Evolutionary conservation across 2,113 vertebrate genomes (phyloP).

Genomic region (Pluvialis apricaria): DNA sequence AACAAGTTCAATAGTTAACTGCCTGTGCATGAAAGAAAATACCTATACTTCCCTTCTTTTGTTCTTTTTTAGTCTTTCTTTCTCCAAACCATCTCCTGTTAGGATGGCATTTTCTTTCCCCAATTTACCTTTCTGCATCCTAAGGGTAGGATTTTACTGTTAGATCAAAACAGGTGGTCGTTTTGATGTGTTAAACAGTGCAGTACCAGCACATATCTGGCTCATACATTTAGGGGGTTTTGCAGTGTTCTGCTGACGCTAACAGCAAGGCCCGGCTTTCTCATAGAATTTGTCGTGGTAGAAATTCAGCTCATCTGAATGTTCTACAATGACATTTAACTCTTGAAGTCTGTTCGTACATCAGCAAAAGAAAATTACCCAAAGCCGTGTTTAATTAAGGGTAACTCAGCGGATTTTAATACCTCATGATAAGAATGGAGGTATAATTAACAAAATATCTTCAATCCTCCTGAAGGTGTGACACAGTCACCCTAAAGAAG

Average conservation of each 20-base stretch:
- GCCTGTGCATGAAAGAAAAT: neutral
- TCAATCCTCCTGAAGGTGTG: neutral
- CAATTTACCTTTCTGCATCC: neutral
- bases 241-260: neutral
- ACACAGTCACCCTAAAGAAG: neutral
- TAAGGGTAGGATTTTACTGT: neutral
- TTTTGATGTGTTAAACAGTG: neutral
- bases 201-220: neutral
- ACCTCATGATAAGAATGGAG: neutral
- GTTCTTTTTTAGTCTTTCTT: neutral
- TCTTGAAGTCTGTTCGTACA: neutral
- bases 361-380: neutral
- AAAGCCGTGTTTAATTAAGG: neutral
- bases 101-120: neutral
- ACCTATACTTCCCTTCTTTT: neutral
- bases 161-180: neutral
- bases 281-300: neutral
- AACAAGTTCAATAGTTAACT: neutral
- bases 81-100: neutral
- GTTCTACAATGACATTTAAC: neutral
- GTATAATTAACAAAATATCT: neutral
- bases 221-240: neutral
- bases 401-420: neutral
- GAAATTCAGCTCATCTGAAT: neutral
- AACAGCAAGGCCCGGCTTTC: neutral